Conservation (phyloP, 2,113 vertebrate species). For the Trematocara variabile region DNA sequence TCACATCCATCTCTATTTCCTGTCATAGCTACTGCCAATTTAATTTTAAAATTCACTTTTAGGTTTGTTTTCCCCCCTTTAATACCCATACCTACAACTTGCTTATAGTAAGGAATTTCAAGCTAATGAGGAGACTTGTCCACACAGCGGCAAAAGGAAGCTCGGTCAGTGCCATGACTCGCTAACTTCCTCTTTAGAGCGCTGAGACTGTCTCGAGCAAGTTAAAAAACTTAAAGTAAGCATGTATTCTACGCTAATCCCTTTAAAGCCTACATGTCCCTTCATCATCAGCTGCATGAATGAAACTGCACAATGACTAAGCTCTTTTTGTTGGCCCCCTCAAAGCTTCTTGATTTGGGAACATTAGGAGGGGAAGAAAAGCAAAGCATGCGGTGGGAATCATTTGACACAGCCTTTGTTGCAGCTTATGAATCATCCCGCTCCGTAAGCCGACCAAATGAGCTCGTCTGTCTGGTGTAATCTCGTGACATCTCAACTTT, state of each 20-base stretch:
- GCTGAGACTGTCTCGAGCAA: background rate
- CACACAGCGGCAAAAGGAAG: background rate
- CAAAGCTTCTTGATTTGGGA: slow-evolving; percentile 53
- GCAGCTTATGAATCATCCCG: slow-evolving; percentile 45
- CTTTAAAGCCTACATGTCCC: slow-evolving; percentile 36
- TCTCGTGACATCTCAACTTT: slow-evolving; percentile 33
- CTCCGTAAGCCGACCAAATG: slow-evolving; percentile 30
- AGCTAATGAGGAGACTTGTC: background rate
- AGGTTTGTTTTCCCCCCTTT: background rate
- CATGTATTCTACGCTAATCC: slow-evolving; percentile 53
- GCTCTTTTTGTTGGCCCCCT: slow-evolving; percentile 47
- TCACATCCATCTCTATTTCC: background rate
- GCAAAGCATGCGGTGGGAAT: slow-evolving; percentile 5
- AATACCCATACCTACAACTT: background rate
- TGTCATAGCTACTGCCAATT: background rate
- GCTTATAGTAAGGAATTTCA: background rate
- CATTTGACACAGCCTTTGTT: slow-evolving; percentile 38
- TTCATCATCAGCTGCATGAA: slow-evolving; percentile 43
- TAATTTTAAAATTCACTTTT: background rate
- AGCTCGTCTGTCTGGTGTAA: background rate
- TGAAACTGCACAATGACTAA: slow-evolving; percentile 62
- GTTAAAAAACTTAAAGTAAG: slow-evolving; percentile 45
- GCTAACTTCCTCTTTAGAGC: background rate
- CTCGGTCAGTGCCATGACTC: background rate
- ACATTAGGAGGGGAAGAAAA: slow-evolving; percentile 22